These are phyloP conservation scores for Phyllostomus discolor DNA, from an alignment of 2,113 vertebrate species.

Conservation along the genomic window DNA sequence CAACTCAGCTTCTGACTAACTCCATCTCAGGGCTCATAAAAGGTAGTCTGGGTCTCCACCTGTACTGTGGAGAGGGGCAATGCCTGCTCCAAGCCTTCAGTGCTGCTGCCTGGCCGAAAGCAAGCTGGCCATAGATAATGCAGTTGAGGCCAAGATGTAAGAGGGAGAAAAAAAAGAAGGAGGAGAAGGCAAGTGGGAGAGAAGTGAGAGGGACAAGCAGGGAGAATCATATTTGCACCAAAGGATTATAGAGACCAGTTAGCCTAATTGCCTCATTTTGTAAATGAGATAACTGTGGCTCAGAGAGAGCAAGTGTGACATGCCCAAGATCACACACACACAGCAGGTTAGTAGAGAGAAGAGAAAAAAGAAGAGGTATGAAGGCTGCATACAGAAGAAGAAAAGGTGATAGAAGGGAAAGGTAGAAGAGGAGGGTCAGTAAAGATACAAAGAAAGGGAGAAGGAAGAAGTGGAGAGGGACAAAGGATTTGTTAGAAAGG, in stretches of 20 bases:
- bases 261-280: neutral
- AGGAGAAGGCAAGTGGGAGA: neutral
- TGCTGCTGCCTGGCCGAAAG: neutral
- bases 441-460: neutral
- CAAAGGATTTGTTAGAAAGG: neutral
- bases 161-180: neutral
- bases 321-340: neutral
- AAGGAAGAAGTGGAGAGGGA: neutral
- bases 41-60: neutral
- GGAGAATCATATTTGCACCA: neutral
- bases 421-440: neutral
- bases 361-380: neutral
- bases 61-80: fast-evolving
- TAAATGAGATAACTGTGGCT: neutral
- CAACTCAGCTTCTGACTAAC: slow-evolving; percentile 45
- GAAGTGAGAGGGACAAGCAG: neutral
- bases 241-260: neutral
- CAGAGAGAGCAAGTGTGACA: neutral
- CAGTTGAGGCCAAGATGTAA: neutral
- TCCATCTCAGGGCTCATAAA: slow-evolving; percentile 37
- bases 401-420: neutral
- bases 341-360: neutral
- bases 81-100: neutral
- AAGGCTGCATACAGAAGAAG: neutral
- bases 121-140: neutral